Evolutionary conservation across 2,888 invertebrate species (phyloP).

Genomic region (Spilosoma lubricipeda): DNA sequence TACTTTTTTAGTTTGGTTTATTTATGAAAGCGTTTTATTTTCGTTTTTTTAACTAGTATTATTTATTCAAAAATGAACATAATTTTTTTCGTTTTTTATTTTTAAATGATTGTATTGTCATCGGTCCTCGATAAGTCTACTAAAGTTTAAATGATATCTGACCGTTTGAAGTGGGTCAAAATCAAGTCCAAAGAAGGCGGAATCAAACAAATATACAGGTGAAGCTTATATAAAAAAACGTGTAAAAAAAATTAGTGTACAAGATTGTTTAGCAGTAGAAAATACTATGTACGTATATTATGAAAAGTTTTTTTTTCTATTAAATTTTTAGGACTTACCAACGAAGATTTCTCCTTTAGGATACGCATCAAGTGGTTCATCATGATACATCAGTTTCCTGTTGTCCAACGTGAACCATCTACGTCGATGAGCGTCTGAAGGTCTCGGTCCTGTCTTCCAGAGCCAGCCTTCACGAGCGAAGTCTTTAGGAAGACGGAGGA

Average conservation of each 20-base stretch:
- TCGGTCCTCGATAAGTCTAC: too few species aligned
- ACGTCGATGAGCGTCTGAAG: slow-evolving; percentile 92
- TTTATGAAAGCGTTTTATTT: too few species aligned
- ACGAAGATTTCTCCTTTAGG: slow-evolving; percentile 97
- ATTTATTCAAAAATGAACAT: too few species aligned
- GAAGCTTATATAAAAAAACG: too few species aligned
- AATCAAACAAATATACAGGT: too few species aligned
- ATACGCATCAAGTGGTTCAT: slow-evolving; percentile 94
- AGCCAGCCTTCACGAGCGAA: slow-evolving; percentile 95
- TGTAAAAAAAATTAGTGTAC: neutral
- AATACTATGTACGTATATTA: neutral
- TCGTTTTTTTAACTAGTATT: too few species aligned
- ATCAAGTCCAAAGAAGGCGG: too few species aligned
- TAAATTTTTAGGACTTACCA: slow-evolving; percentile 78
- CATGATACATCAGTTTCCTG: slow-evolving; percentile 97
- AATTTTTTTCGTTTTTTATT: too few species aligned
- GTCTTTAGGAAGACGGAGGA: slow-evolving; percentile 91
- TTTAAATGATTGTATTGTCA: too few species aligned
- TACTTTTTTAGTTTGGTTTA: too few species aligned
- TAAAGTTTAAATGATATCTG: too few species aligned
- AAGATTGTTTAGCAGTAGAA: neutral
- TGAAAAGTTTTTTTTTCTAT: neutral
- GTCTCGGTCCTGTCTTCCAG: slow-evolving; percentile 95
- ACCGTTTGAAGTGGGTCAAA: too few species aligned
- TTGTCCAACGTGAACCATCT: slow-evolving; percentile 96